phyloP scores from a whole-genome alignment of 2,888 invertebrate species.

The Mesorhabditis spiculigera region DNA sequence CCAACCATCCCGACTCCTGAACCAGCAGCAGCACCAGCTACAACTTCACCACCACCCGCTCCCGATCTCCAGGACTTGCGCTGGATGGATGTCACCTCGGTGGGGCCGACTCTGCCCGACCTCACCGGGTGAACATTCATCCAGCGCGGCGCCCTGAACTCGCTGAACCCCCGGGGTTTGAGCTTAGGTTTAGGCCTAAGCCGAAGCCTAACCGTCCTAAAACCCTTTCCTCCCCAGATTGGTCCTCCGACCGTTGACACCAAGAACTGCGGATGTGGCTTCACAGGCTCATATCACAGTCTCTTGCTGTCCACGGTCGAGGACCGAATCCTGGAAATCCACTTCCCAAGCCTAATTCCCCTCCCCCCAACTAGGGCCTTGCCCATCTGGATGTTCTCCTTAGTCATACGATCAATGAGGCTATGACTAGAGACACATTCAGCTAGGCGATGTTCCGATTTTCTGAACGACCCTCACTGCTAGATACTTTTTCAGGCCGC shows the following conservation, averaged over 20 bases:
- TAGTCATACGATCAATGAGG: constrained; percentile 23
- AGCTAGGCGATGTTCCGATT: constrained; percentile 23
- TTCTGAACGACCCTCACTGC: too few relatives aligned
- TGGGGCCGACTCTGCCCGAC: neutral
- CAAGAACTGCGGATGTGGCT: constrained; percentile 12
- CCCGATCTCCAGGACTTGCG: neutral
- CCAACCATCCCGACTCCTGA: too few relatives aligned
- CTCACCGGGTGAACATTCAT: constrained; percentile 12
- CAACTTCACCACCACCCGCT: too few relatives aligned
- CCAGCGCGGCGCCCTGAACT: constrained; percentile 4
- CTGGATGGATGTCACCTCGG: constrained; percentile 6
- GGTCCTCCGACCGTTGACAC: constrained; percentile 10
- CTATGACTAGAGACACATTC: constrained; percentile 46
- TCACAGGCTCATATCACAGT: constrained; percentile 16
- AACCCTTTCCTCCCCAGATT: neutral
- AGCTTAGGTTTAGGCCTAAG: too few relatives aligned
- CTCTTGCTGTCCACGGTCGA: constrained; percentile 28
- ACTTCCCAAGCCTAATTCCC: neutral
- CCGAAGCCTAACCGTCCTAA: too few relatives aligned
- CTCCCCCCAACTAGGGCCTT: neutral
- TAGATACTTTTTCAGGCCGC: too few relatives aligned
- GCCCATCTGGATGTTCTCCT: constrained; percentile 30
- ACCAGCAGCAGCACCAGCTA: too few relatives aligned
- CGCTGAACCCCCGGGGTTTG: too few relatives aligned
- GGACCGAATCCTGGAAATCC: neutral